Evolutionary conservation across 2,888 invertebrate genomes (phyloP), one percentile per base, ranked within the genome.

Genomic region (Andrena haemorrhoa): DNA sequence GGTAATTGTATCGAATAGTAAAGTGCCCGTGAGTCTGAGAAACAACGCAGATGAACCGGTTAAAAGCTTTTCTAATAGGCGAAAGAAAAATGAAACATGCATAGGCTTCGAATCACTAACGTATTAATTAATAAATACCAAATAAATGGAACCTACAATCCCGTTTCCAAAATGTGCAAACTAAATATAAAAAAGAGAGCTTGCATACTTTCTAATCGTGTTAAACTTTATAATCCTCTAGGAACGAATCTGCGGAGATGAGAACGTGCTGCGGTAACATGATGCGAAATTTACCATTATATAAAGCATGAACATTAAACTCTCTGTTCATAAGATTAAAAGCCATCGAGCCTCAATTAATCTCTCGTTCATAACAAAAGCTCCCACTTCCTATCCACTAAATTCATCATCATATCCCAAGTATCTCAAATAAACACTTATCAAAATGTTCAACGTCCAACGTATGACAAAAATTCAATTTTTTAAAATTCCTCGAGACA

Each of bases 181-280:
- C 2, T 53, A 26, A 2, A 1, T 26, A n/a, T 31, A 10, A 58
- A 58, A 12, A 31, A 35, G 2, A 1, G 10, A 41, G n/a, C 31
- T 58, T 61, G 47, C 12, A 51, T n/a, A 29, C 29, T 16, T 56
- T 29, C 33, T 23, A 51, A 73, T 61, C 47, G 6, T 61, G 35
- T 12, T 58, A 53, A 71, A 75, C 66, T 71, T 29, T 56, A 7
- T 79, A 78, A 82, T 79, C 63, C 35, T 10, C 51, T 10, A 29
- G 35, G 3, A 61, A 61, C 12, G 58, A 65, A 75, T 83, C 77
- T 60, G 26, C 47, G 31, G 12, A 29, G 29, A 53, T 69, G 82
- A 82, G 79, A 83, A 73, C 75, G 77, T 82, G 73, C 68, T 68
- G 31, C 16, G 51, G 35, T 66, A 47, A 47, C 58, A 60, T 66